A percentile compares a stretch with the other conserved stretches of the same genome.
phyloP scores from a whole-genome alignment of 2,113 vertebrate genomes.

The Astur gentilis region DNA sequence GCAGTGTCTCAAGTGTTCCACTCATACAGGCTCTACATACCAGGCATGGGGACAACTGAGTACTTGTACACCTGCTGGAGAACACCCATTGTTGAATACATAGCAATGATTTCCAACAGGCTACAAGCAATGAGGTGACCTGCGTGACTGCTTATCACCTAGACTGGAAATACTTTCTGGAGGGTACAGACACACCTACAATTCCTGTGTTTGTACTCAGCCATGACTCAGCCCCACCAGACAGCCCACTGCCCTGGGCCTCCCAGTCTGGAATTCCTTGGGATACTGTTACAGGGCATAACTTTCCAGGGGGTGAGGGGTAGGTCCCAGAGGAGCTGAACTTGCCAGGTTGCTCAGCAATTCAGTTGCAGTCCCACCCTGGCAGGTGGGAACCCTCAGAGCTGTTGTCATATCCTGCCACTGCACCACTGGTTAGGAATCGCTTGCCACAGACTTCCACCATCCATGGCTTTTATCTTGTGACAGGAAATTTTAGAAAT shows the following conservation, averaged over 20 bases:
- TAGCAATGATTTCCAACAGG: background rate
- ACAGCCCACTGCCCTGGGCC: fast-evolving
- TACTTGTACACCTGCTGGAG: fast-evolving
- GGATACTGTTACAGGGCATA: fast-evolving
- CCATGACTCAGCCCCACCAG: background rate
- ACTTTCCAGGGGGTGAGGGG: background rate
- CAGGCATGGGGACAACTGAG: fast-evolving
- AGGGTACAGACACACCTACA: background rate
- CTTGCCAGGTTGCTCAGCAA: fast-evolving
- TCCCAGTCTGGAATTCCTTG: background rate
- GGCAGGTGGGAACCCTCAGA: background rate
- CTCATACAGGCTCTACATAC: fast-evolving
- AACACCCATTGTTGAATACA: fast-evolving
- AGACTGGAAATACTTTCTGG: background rate
- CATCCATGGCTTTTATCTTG: background rate
- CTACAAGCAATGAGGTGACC: no score
- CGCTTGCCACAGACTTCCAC: fast-evolving
- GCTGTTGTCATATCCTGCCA: background rate
- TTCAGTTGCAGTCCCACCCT: background rate
- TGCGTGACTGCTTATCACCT: no score
- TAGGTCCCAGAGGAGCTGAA: background rate
- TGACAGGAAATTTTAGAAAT: background rate
- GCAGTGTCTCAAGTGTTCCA: background rate
- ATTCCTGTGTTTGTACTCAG: background rate
- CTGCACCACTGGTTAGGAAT: background rate